A percentile compares a stretch with the other conserved stretches of the same genome.
phyloP scores from a whole-genome alignment of 2,113 vertebrate genomes.

The Trematomus loennbergii region DNA sequence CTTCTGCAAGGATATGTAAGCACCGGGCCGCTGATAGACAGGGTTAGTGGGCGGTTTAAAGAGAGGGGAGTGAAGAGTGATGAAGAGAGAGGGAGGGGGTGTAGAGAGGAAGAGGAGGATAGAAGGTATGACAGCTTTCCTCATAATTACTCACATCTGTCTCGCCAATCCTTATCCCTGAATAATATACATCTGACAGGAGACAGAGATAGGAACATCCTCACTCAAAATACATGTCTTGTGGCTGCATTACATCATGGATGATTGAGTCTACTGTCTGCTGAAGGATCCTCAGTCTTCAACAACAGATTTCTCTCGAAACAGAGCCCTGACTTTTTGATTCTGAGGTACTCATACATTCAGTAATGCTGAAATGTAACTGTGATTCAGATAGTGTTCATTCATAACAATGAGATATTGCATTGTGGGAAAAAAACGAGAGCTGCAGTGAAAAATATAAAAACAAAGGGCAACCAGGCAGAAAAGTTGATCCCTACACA shows the following conservation, averaged over 20 bases:
- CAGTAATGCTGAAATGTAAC: constrained; percentile 25
- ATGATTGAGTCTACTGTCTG: constrained; percentile 51
- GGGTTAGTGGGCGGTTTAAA: constrained; percentile 60
- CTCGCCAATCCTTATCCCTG: constrained; percentile 30
- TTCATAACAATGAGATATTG: too few species aligned
- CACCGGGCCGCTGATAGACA: constrained; percentile 60
- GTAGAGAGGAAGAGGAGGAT: constrained; percentile 10
- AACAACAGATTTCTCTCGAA: constrained; percentile 21
- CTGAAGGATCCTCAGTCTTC: constrained; percentile 34
- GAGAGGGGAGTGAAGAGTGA: constrained; percentile 37
- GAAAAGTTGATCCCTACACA: background rate
- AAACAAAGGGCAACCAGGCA: background rate
- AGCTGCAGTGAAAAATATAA: background rate
- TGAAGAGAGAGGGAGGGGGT: constrained; percentile 13
- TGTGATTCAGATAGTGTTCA: background rate
- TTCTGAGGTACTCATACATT: constrained; percentile 30
- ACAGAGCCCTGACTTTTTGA: constrained; percentile 3
- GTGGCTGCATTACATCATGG: constrained; percentile 40
- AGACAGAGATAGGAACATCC: constrained; percentile 33
- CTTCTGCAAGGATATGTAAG: constrained; percentile 64
- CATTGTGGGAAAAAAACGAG: background rate
- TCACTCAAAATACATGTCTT: constrained; percentile 46
- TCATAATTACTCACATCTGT: constrained; percentile 62
- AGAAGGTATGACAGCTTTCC: constrained; percentile 55
- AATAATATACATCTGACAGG: constrained; percentile 45